These are phyloP conservation scores for Dendrolimus pini DNA, from an alignment of 2,888 invertebrate species.

Conservation along the genomic window DNA sequence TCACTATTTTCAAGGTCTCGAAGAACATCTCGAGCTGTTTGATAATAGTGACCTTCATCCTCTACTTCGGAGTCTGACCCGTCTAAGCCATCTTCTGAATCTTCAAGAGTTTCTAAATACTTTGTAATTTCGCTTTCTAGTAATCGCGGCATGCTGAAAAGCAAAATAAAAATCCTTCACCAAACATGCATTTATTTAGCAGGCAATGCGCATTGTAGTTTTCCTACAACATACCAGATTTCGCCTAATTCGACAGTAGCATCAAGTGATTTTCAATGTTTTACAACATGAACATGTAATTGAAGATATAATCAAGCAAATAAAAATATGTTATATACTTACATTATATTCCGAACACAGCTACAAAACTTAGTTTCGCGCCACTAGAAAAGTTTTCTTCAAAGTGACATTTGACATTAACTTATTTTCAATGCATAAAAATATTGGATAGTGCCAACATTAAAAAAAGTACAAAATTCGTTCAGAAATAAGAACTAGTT, in stretches of 20 bases:
- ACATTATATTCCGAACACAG: constrained; percentile 20
- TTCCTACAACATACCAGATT: constrained; percentile 26
- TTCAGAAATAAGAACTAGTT: constrained; percentile 17
- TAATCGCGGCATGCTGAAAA: constrained; percentile 24
- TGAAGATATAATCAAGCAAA: constrained; percentile 26
- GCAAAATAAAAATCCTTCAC: constrained; percentile 22
- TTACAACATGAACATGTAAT: constrained; percentile 23
- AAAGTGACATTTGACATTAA: constrained; percentile 22
- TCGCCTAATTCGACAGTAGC: constrained; percentile 20
- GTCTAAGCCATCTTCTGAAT: constrained; percentile 28
- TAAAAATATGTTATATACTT: constrained; percentile 22
- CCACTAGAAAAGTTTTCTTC: constrained; percentile 21
- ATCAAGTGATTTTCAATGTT: constrained; percentile 24
- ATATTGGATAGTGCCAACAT: constrained; percentile 23
- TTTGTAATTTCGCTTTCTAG: constrained; percentile 25
- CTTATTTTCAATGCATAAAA: constrained; percentile 20
- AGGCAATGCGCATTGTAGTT: constrained; percentile 28
- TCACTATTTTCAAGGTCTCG: constrained; percentile 27
- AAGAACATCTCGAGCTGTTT: constrained; percentile 26
- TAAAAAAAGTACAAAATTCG: constrained; percentile 22
- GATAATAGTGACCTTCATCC: constrained; percentile 28
- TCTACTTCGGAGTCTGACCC: constrained; percentile 28
- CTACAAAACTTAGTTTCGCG: constrained; percentile 24
- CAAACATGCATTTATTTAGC: constrained; percentile 25
- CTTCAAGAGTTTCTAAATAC: constrained; percentile 31